phyloP scores from a whole-genome alignment of 2,113 vertebrate genomes.

The Lophius piscatorius region DNA sequence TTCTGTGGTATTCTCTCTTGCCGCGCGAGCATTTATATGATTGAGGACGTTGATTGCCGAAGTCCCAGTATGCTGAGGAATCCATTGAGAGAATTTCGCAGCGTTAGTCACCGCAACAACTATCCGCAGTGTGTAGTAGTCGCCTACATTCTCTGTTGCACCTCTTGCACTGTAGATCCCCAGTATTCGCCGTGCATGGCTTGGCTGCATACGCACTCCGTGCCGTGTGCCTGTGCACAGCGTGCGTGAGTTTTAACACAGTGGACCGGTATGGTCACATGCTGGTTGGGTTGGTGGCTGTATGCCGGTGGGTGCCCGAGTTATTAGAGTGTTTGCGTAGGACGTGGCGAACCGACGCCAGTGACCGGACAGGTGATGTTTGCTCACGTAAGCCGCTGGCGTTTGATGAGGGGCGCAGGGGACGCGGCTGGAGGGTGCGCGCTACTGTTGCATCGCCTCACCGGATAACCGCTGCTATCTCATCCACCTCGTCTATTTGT shows the following conservation, averaged over 20 bases:
- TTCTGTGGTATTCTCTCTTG: no score
- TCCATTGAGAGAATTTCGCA: slow-evolving; percentile 76
- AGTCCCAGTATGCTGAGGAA: slow-evolving; percentile 44
- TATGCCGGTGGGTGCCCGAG: slow-evolving; percentile 57
- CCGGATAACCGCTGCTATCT: slow-evolving; percentile 73
- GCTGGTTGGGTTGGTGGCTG: slow-evolving; percentile 57
- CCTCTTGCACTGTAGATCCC: slow-evolving; percentile 53
- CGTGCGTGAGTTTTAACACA: slow-evolving; percentile 37
- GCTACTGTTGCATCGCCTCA: slow-evolving; percentile 81
- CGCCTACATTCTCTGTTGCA: slow-evolving; percentile 59
- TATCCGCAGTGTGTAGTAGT: slow-evolving; percentile 71
- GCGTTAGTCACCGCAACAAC: slow-evolving; percentile 79
- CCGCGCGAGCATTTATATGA: no score
- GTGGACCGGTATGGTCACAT: slow-evolving; percentile 53
- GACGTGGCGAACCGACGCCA: slow-evolving; percentile 74
- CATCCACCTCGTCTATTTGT: slow-evolving; percentile 50
- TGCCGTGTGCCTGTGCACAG: slow-evolving; percentile 38
- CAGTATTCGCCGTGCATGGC: slow-evolving; percentile 47
- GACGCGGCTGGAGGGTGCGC: slow-evolving; percentile 77
- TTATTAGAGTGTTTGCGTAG: slow-evolving; percentile 78
- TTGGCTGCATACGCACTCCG: slow-evolving; percentile 52
- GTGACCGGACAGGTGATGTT: slow-evolving; percentile 78
- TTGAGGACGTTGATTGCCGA: no score
- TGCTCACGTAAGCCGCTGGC: slow-evolving; percentile 76
- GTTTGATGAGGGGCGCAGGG: slow-evolving; percentile 73